Conservation (phyloP, 2,113 vertebrate genomes). For the Pavo muticus region DNA sequence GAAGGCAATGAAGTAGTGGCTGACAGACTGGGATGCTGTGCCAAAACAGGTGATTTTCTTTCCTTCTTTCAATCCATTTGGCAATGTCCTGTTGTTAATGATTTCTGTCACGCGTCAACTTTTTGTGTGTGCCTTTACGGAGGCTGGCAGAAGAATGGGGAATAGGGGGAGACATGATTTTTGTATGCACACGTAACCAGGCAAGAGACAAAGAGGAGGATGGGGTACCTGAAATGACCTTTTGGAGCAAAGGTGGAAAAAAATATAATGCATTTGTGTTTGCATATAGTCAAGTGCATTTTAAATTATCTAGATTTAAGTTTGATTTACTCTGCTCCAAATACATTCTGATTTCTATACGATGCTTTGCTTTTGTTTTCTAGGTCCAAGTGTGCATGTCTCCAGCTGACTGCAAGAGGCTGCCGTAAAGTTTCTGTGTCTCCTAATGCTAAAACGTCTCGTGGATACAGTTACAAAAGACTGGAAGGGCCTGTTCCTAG, state of each 20-base stretch:
- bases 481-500: constrained; percentile 78
- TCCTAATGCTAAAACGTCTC: neutral
- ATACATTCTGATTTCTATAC: constrained; percentile 43
- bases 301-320: neutral
- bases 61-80: neutral
- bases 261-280: neutral
- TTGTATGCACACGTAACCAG: neutral
- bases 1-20: neutral
- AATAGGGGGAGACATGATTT: neutral
- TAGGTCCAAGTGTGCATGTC: constrained; percentile 85
- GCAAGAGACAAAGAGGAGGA: neutral
- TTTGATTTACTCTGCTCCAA: neutral
- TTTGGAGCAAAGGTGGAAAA: neutral
- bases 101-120: neutral
- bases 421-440: constrained; percentile 15
- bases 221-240: neutral
- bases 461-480: constrained; percentile 84
- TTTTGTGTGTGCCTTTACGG: neutral
- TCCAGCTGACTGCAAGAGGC: constrained; percentile 78
- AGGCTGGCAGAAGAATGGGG: neutral
- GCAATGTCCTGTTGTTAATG: neutral
- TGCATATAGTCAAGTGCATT: neutral
- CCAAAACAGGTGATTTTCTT: neutral
- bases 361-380: constrained; percentile 29
- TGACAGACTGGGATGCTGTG: neutral